Percentiles rank a stretch among this genome's conserved stretches.
Evolutionary conservation across 2,797 vertebrate genomes (phyloP).

Genomic region (Falco berigora): DNA sequence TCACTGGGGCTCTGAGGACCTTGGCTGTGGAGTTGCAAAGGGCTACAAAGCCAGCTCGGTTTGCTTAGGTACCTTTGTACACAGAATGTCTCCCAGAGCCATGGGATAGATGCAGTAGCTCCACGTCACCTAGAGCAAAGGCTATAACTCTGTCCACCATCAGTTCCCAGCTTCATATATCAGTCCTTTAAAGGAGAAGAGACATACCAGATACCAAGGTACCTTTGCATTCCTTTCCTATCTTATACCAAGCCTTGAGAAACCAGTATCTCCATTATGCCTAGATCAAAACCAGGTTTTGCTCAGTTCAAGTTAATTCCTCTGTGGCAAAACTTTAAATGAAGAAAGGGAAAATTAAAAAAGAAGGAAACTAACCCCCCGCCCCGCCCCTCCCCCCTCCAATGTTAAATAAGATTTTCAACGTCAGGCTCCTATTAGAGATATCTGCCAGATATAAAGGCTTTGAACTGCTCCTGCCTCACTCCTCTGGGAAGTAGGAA

Average conservation of each 20-base stretch:
- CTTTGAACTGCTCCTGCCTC: background rate
- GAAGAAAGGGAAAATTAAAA: accelerated
- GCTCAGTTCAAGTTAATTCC: background rate
- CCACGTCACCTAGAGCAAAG: background rate
- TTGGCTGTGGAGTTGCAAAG: background rate
- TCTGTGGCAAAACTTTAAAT: background rate
- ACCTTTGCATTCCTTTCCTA: background rate
- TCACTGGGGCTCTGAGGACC: too few relatives aligned
- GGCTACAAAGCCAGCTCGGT: background rate
- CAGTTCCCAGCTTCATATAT: background rate
- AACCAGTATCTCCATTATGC: background rate
- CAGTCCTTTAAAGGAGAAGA: background rate
- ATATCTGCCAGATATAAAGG: background rate
- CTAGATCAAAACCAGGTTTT: background rate
- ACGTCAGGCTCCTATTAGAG: background rate
- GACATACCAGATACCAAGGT: background rate
- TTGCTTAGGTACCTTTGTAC: background rate
- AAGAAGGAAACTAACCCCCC: too few relatives aligned
- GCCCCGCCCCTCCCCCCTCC: too few relatives aligned
- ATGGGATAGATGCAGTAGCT: background rate
- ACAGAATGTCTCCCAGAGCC: background rate
- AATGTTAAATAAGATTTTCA: background rate
- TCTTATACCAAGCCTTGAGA: background rate
- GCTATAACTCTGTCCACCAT: background rate
- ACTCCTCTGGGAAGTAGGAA: background rate